phyloP scores from a whole-genome alignment of 1,140 invertebrate species.

The Ooceraea biroi region DNA sequence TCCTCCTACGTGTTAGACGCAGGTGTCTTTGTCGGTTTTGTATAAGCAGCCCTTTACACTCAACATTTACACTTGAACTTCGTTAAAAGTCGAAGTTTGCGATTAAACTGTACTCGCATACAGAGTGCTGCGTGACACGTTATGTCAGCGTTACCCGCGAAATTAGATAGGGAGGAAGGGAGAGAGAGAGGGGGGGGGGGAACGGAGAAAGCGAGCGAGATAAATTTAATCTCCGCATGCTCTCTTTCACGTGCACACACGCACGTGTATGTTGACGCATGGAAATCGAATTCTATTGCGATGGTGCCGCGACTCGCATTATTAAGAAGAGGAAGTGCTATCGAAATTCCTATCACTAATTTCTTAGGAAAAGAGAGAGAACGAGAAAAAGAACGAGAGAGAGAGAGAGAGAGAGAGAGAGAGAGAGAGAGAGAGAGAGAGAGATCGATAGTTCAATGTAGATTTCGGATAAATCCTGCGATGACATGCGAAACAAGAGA shows the following conservation, averaged over 20 bases:
- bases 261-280: no score
- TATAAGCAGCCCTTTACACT: constrained; percentile 13
- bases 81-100: constrained; percentile 26
- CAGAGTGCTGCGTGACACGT: background rate
- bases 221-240: constrained; percentile 24
- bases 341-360: background rate
- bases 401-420: no score
- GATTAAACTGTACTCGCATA: constrained; percentile 25
- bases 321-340: constrained; percentile 7
- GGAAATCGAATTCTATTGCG: background rate
- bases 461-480: background rate
- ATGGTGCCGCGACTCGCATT: background rate
- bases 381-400: no score
- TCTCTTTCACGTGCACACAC: background rate
- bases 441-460: no score
- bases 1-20: constrained; percentile 23
- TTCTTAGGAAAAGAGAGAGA: background rate
- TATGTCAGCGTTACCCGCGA: background rate
- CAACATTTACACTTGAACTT: constrained; percentile 24
- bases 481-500: background rate
- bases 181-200: no score
- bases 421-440: no score
- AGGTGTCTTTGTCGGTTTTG: constrained; percentile 37
- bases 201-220: no score
- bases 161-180: constrained; percentile 2